A percentile compares a stretch with the other conserved stretches of the same genome.
Evolutionary conservation across 2,113 vertebrate species (phyloP).

Genomic region (Ondatra zibethicus): DNA sequence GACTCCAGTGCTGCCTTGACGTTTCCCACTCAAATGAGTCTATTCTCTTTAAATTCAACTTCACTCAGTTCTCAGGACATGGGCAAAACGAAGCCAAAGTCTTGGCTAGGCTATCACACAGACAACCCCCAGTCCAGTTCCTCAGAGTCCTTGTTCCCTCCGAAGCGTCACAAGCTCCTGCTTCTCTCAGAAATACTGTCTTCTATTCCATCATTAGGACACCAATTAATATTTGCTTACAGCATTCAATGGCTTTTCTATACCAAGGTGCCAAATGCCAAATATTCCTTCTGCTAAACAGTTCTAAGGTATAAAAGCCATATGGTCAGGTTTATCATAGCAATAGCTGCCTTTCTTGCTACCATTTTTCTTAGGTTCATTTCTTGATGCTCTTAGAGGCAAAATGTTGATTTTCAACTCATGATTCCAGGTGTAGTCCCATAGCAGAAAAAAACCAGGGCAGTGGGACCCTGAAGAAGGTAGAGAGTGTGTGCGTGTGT

Average conservation of each 20-base stretch:
- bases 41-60: not conserved
- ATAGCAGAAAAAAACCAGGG: not conserved
- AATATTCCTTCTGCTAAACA: not conserved
- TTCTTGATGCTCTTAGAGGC: not conserved
- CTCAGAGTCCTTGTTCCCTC: not conserved
- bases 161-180: not conserved
- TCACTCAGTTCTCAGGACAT: not conserved
- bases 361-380: not conserved
- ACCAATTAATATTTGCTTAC: not conserved
- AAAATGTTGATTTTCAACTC: not conserved
- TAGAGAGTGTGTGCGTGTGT: fast-evolving
- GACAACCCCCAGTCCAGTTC: no score
- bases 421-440: not conserved
- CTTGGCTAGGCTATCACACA: not conserved
- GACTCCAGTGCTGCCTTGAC: not conserved
- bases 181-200: not conserved
- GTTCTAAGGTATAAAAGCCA: not conserved
- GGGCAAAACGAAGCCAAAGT: not conserved
- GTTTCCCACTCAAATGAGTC: not conserved
- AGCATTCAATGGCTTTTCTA: not conserved
- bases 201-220: not conserved
- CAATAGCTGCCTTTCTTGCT: not conserved
- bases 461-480: not conserved
- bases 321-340: not conserved
- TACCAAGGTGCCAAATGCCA: no score